Conservation (phyloP, 2,113 vertebrate genomes). For the Ictidomys tridecemlineatus region DNA sequence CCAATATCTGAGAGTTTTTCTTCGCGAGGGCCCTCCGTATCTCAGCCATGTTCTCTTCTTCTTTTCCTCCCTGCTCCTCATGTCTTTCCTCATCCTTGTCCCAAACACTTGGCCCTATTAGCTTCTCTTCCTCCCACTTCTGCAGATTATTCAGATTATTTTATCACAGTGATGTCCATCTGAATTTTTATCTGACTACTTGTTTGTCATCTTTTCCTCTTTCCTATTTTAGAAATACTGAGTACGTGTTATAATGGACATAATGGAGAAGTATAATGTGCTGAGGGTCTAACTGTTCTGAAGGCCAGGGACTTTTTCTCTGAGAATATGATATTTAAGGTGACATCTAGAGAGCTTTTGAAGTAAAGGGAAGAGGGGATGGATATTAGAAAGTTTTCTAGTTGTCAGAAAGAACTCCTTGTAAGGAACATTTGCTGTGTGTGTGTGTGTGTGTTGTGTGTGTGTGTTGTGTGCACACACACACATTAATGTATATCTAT, state of each 20-base stretch:
- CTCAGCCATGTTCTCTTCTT: background rate
- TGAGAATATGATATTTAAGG: background rate
- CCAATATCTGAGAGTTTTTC: background rate
- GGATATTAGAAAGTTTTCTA: background rate
- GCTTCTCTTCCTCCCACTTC: too few species aligned
- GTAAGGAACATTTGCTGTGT: background rate
- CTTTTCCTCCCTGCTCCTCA: background rate
- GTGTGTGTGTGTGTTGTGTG: background rate
- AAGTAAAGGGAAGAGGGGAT: background rate
- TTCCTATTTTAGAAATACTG: background rate
- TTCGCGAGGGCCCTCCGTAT: background rate
- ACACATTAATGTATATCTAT: background rate
- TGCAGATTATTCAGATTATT: too few species aligned
- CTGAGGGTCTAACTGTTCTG: background rate
- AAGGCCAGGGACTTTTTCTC: background rate
- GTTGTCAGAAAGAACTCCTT: background rate
- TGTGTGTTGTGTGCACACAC: background rate
- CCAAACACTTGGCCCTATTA: too few species aligned
- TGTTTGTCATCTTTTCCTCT: background rate
- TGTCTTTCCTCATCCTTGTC: too few species aligned
- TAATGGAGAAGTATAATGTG: background rate
- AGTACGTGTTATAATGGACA: background rate
- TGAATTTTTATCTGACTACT: background rate
- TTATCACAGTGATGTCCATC: background rate
- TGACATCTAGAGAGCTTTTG: background rate